These are phyloP conservation scores for Cancer borealis DNA, from an alignment of 2,888 invertebrate species.

Conservation along the genomic window DNA sequence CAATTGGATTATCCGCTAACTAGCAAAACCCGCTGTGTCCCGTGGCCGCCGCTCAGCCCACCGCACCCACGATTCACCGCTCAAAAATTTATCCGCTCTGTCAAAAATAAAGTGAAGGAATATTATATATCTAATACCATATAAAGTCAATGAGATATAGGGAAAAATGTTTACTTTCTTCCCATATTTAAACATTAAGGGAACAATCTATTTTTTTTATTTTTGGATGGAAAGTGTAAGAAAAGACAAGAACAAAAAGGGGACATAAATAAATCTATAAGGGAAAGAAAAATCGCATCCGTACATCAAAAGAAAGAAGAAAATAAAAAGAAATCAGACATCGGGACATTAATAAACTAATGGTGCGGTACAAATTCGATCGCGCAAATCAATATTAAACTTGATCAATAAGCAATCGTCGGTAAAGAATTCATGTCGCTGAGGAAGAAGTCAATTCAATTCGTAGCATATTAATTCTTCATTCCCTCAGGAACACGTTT, in stretches of 20 bases:
- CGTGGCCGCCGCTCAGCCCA: background rate
- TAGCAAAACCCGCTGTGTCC: slow-evolving; percentile 8
- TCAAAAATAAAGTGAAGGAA: too few species aligned
- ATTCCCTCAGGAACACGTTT: background rate
- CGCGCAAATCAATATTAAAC: slow-evolving; percentile 23
- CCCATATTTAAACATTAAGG: too few species aligned
- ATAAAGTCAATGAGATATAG: too few species aligned
- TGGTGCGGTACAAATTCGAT: slow-evolving; percentile 21
- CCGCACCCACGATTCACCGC: background rate
- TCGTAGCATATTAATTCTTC: background rate
- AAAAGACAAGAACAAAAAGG: background rate
- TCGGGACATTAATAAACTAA: background rate
- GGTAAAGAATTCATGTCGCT: background rate
- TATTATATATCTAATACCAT: too few species aligned
- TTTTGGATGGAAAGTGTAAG: background rate
- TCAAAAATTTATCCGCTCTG: too few species aligned
- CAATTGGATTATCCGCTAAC: slow-evolving; percentile 60
- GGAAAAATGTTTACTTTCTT: too few species aligned
- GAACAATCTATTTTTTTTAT: background rate
- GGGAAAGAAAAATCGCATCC: background rate
- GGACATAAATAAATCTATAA: background rate
- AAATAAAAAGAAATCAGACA: background rate
- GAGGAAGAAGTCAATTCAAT: background rate
- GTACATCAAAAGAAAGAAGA: background rate
- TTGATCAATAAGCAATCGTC: background rate